Percentiles rank a stretch among this genome's conserved stretches.
These are phyloP conservation scores for Coracias cyanogaster DNA, from an alignment of 2,797 vertebrate species.

Conservation along the genomic window DNA sequence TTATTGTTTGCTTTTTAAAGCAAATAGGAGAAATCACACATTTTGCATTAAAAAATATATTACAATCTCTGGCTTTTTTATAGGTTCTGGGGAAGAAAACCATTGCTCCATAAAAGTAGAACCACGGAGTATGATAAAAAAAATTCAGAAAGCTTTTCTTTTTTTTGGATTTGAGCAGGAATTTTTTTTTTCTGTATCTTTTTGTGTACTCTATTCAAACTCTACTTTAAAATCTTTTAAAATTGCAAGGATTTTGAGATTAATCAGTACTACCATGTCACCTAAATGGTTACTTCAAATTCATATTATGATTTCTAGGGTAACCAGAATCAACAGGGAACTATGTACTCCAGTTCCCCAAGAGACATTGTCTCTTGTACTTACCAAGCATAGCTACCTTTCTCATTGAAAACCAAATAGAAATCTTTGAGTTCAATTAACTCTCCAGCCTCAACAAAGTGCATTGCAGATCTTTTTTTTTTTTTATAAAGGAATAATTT, in stretches of 20 bases:
- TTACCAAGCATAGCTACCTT: background rate
- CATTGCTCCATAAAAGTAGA: background rate
- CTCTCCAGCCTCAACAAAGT: background rate
- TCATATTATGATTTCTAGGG: background rate
- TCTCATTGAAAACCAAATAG: background rate
- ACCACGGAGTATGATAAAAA: background rate
- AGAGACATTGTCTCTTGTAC: background rate
- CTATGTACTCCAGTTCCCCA: background rate
- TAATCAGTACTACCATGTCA: background rate
- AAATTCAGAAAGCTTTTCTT: background rate
- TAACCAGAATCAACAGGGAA: background rate
- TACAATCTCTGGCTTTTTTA: background rate
- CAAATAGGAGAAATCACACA: background rate
- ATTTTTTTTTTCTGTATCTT: background rate
- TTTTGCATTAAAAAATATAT: background rate
- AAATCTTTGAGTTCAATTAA: conserved; percentile 36
- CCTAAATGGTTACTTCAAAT: background rate
- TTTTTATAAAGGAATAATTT: conserved; percentile 27
- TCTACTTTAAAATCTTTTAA: background rate
- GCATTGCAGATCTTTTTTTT: background rate
- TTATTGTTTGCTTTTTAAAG: background rate
- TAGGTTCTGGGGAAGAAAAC: background rate
- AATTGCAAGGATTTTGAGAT: background rate
- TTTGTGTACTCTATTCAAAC: background rate
- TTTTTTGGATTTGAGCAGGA: background rate